phyloP scores from a whole-genome alignment of 2,888 invertebrate species.

The Agapostemon virescens region DNA sequence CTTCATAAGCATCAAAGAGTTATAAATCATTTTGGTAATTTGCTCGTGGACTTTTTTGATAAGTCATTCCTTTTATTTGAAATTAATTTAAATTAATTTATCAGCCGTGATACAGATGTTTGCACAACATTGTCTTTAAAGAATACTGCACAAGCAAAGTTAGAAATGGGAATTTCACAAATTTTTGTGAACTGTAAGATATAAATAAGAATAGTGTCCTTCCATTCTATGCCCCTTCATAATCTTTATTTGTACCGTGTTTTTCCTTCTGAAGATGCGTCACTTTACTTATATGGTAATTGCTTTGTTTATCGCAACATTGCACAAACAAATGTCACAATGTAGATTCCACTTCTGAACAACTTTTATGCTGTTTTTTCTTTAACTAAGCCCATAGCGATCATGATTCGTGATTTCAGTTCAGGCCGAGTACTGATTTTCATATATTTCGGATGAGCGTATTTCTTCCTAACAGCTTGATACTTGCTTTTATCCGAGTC shows the following conservation, averaged over 20 bases:
- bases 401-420: no score
- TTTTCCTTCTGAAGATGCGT: not conserved
- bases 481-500: constrained; percentile 87
- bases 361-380: constrained; percentile 33
- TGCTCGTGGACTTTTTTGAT: not conserved
- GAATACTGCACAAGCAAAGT: not conserved
- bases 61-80: not conserved
- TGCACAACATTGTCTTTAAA: not conserved
- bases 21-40: not conserved
- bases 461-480: constrained; percentile 87
- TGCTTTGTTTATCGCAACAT: constrained; percentile 20
- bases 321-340: constrained; percentile 40
- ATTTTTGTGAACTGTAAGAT: not conserved
- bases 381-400: no score
- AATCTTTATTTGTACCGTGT: not conserved
- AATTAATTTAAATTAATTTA: constrained; percentile 24
- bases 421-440: constrained; percentile 86
- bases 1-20: constrained; percentile 1
- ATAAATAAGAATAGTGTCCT: not conserved
- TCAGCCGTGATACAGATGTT: not conserved
- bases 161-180: not conserved
- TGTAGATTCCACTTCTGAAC: constrained; percentile 28
- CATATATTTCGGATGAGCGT: constrained; percentile 83
- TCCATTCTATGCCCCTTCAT: not conserved
- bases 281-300: not conserved